Evolutionary conservation across 1,140 invertebrate genomes (phyloP).

Genomic region (Mesaphorura yosii): DNA sequence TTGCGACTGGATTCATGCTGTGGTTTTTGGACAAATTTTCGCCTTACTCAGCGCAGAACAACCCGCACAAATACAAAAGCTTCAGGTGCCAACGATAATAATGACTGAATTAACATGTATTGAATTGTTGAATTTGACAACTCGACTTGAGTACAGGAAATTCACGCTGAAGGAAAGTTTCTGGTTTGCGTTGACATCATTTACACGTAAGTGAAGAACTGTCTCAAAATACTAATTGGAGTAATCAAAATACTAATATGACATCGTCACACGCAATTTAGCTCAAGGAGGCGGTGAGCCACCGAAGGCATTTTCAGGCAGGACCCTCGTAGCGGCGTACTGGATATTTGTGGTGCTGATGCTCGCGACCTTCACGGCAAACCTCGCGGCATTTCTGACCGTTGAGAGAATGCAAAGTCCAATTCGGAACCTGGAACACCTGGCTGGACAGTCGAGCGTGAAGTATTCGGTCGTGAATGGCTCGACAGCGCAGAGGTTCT

Average conservation of each 20-base stretch:
- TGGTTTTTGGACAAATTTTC: constrained; percentile 81
- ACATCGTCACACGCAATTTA: no score
- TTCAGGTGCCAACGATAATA: constrained; percentile 54
- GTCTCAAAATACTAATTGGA: no score
- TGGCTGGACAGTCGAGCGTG: constrained; percentile 73
- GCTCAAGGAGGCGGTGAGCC: constrained; percentile 61
- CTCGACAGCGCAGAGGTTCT: constrained; percentile 69
- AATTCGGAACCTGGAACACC: constrained; percentile 72
- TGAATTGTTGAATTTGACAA: background rate
- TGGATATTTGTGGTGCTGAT: constrained; percentile 88
- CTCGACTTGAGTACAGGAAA: constrained; percentile 43
- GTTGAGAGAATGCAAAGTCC: constrained; percentile 90
- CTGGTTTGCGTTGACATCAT: constrained; percentile 85
- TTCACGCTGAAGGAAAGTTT: constrained; percentile 82
- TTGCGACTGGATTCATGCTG: constrained; percentile 71
- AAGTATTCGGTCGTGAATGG: constrained; percentile 80
- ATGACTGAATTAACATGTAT: background rate
- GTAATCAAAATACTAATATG: no score
- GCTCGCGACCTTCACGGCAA: constrained; percentile 91
- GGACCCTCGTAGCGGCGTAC: constrained; percentile 76
- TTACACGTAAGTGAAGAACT: no score
- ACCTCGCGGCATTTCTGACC: constrained; percentile 69
- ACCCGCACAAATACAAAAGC: constrained; percentile 63
- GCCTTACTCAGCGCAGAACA: constrained; percentile 75
- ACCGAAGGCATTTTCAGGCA: constrained; percentile 54